These are phyloP conservation scores for Pipistrellus pipistrellus DNA, from an alignment of 2,797 vertebrate species.

Conservation along the genomic window DNA sequence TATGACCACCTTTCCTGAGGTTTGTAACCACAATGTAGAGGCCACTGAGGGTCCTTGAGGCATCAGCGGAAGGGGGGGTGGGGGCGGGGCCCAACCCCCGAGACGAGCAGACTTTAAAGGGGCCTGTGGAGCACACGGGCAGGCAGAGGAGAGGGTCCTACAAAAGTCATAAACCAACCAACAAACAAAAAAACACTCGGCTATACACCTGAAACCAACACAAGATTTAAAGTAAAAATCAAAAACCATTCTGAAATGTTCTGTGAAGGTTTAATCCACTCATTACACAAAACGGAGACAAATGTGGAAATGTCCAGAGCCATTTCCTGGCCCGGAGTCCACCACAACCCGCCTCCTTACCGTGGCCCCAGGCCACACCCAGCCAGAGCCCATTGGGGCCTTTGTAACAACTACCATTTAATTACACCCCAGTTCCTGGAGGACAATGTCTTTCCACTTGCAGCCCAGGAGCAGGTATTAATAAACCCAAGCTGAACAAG, in stretches of 20 bases:
- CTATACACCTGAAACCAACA: not conserved
- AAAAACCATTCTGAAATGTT: constrained; percentile 62
- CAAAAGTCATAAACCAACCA: not conserved
- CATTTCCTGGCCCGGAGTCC: not conserved
- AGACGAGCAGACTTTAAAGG: not conserved
- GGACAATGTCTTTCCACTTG: not conserved
- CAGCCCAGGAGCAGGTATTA: not conserved
- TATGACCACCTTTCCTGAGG: not conserved
- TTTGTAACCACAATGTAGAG: not conserved
- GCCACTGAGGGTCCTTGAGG: not conserved
- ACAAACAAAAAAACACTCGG: not conserved
- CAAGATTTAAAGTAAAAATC: not conserved
- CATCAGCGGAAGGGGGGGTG: not conserved
- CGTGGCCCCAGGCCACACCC: not conserved
- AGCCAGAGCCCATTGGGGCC: not conserved
- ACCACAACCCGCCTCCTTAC: not conserved
- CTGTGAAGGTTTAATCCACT: constrained; percentile 68
- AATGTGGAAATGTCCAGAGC: not conserved
- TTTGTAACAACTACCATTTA: not conserved
- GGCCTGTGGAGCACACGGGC: not conserved
- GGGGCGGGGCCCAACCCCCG: not conserved
- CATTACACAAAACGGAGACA: constrained; percentile 19
- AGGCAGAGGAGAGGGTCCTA: not conserved
- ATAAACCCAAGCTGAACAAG: not conserved
- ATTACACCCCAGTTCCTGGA: not conserved